Base-by-base conservation (phyloP, 2,113 vertebrate species). In the Ibidorhyncha struthersii region DNA sequence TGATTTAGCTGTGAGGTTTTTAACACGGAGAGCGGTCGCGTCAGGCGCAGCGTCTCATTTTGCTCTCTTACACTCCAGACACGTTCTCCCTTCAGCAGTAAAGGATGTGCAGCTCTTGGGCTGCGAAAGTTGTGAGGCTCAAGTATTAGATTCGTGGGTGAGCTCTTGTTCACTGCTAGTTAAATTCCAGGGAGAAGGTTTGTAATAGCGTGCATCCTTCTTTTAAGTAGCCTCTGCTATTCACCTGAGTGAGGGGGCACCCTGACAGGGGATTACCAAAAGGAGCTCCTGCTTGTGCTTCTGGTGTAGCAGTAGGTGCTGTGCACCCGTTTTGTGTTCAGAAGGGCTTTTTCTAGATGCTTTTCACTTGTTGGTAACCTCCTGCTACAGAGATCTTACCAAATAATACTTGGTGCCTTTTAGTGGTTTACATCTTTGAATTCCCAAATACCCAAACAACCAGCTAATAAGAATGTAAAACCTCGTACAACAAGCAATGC, bases 1-100 rank as follows among this genome's bases (percentile, higher is more conserved):
- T 30, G 9, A 11, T 15, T 67, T 19, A n/a, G 38, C 49, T 25
- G 52, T 18, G 38, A 5, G 12, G 9, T 4, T 36, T 47, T 32
- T 8, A 12, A 22, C 45, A 4, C 2, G 29, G 3, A 10, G 27
- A 29, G 23, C 1, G 56, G 1, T 15, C 3, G 27, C 6, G 27
- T 29, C 6, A 8, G 49, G 34, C 19, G 72, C 21, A 40, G 43
- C 5, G 2, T 17, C 49, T 25, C 30, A 0, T 16, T 15, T 4
- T 32, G 9, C 32, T 53, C 25, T 53, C 8, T 11, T 14, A 4
- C 3, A 0, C 9, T 26, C 18, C 6, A 3, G 45, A 1, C 4
- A 1, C 2, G 0, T 9, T 50, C 45, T 65, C 9, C 8, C 3
- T 4, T 21, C 0, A 3, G 26, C 12, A 0, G 20, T 11, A 3